A percentile compares a stretch with the other conserved stretches of the same genome.
phyloP scores from a whole-genome alignment of 2,113 vertebrate genomes.

The Mobula birostris region DNA sequence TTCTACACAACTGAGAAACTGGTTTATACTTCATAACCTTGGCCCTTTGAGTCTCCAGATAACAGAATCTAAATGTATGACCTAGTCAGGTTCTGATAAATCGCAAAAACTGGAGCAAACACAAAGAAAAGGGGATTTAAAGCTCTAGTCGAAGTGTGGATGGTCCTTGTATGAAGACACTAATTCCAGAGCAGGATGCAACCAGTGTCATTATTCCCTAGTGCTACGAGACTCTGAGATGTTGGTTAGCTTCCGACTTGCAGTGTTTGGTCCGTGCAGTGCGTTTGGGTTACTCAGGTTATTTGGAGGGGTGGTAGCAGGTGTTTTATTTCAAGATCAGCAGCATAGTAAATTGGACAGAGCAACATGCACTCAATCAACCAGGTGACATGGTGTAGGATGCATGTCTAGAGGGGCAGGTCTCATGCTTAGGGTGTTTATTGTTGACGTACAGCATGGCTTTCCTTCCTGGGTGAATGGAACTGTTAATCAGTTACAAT shows the following conservation, averaged over 20 bases:
- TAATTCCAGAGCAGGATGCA: neutral
- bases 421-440: neutral
- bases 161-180: neutral
- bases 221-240: neutral
- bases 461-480: slow-evolving; percentile 25
- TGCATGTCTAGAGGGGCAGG: neutral
- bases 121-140: neutral
- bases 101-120: neutral
- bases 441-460: slow-evolving; percentile 19
- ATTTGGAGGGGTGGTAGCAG: neutral
- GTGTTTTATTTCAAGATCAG: neutral
- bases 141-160: neutral
- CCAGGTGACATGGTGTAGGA: neutral
- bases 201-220: neutral
- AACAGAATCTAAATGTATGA: neutral
- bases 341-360: neutral
- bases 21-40: too few relatives aligned
- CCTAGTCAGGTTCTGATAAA: neutral
- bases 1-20: neutral
- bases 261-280: neutral
- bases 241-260: neutral
- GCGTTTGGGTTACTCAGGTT: neutral
- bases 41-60: neutral
- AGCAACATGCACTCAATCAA: neutral
- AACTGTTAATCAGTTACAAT: neutral